Base-by-base conservation (phyloP, 2,888 invertebrate genomes). In the Camptogramma bilineatum region DNA sequence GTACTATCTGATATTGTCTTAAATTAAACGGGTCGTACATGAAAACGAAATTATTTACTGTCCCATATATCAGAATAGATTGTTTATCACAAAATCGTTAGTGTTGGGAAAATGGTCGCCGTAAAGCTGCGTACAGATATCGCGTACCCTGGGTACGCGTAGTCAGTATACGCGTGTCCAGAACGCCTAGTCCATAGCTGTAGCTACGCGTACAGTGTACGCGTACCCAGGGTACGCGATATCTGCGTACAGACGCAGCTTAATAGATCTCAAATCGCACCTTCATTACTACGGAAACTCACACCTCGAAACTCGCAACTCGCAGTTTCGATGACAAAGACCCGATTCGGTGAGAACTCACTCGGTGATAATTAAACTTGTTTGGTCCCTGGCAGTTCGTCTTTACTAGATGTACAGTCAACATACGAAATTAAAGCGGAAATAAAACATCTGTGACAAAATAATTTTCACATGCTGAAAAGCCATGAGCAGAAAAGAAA, bases 351-450 rank as follows among this genome's bases (percentile, higher is more conserved):
- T 59, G 58, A 44, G 70, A 76, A 73, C n/a, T n/a, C 68, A 75
- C 70, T 72, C 54, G 42, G 52, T 50, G 61, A 70, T 80, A 81
- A 83, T 82, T 82, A 83, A 82, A 79, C 77, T 79, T 75, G 74
- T 75, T 77, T 77, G 76, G 76, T 52, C 54, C 64, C 66, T 71
- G 64, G 62, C 75, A 72, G 73, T 66, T 68, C 66, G 63, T 73
- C 65, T 24, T 24, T 70, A 64, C 71, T 77, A 78, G 2, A 24
- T 4, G 34, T 34, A 34, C 10, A 34, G 34, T 34, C 9, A 34
- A 10, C 10, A 10, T 10, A 0, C 8, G 34, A 34, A 34, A 10
- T 34, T 10, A 10, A 10, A 0, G 34, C 2, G 2, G 2, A 24
- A 4, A 4, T 24, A 24, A 24, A 24, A 24, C 24, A 24, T 24